Conservation (phyloP, 92 coral and sea anemone genomes). For the Zoanthus gigantus region DNA sequence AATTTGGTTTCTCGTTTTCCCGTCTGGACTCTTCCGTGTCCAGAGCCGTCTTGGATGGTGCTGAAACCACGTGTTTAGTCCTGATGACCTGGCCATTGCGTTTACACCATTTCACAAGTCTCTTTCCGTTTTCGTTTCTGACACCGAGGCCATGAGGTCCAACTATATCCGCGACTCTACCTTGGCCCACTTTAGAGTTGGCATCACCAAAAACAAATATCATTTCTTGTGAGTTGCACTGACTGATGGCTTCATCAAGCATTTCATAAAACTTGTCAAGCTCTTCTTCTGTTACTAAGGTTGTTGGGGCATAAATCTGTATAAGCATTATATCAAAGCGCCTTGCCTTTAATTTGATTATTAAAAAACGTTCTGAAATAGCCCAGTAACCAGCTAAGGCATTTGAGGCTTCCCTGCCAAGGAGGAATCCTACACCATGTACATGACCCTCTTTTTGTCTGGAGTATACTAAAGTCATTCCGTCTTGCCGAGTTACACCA, state of each 20-base stretch:
- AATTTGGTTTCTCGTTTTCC: background rate
- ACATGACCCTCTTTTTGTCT: background rate
- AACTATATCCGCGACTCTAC: background rate
- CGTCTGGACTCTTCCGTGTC: constrained; percentile 8
- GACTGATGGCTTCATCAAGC: background rate
- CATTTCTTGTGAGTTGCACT: background rate
- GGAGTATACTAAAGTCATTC: background rate
- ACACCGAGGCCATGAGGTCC: background rate
- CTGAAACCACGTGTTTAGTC: background rate
- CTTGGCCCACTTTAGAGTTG: background rate
- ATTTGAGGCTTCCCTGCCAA: background rate
- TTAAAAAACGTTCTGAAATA: background rate
- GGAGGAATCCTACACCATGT: background rate
- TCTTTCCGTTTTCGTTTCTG: background rate
- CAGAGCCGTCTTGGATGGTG: background rate
- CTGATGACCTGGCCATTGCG: background rate
- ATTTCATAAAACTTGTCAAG: background rate
- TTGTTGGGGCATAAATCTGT: background rate
- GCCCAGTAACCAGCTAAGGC: background rate
- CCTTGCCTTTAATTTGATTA: background rate
- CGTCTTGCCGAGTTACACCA: background rate
- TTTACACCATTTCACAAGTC: background rate
- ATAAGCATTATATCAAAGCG: background rate
- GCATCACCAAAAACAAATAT: background rate
- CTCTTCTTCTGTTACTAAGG: background rate